Conservation (phyloP, 2,888 invertebrate genomes). For the Panorpa germanica region DNA sequence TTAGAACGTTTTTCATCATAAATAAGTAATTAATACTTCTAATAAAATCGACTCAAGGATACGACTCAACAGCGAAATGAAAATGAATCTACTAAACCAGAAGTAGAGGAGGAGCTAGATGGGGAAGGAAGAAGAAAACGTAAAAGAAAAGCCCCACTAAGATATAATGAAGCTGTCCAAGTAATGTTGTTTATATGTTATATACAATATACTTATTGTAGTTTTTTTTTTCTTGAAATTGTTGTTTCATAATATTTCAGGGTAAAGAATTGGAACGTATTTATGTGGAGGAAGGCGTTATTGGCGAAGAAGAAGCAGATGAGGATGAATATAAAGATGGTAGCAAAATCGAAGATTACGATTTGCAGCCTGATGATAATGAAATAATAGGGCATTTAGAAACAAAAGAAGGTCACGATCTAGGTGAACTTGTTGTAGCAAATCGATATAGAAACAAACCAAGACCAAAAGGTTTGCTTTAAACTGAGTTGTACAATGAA, state of each 20-base stretch:
- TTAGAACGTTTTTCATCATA: too few relatives aligned
- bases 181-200: too few relatives aligned
- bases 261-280: conserved; percentile 58
- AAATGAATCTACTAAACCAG: conserved; percentile 14
- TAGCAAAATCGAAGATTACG: conserved; percentile 16
- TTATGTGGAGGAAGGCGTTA: conserved; percentile 50
- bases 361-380: conserved; percentile 12
- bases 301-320: conserved; percentile 37
- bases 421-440: conserved; percentile 41
- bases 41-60: conserved; percentile 11
- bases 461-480: neutral
- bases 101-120: conserved; percentile 18
- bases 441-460: conserved; percentile 19
- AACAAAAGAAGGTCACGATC: conserved; percentile 32
- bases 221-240: conserved; percentile 6
- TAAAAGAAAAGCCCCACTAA: conserved; percentile 41
- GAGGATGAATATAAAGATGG: conserved; percentile 20
- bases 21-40: too few relatives aligned
- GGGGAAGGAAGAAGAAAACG: conserved; percentile 37
- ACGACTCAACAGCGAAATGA: conserved; percentile 11
- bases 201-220: neutral
- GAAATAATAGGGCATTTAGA: conserved; percentile 50
- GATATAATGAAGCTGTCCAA: conserved; percentile 39
- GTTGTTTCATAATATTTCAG: conserved; percentile 20
- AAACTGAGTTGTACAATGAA: conserved; percentile 5